phyloP scores from a whole-genome alignment of 2,888 invertebrate species.

The Icerya purchasi region DNA sequence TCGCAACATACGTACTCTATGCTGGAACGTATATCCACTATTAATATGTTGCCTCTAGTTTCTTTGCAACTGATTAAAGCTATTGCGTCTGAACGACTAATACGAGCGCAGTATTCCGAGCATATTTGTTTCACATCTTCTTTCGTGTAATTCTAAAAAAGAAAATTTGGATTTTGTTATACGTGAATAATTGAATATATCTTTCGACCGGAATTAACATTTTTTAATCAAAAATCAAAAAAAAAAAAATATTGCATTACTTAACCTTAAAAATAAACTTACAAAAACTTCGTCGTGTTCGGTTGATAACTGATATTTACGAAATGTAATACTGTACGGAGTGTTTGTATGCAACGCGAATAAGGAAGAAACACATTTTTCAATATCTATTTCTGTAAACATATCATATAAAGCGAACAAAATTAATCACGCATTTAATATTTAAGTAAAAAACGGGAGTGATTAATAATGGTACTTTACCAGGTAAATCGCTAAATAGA shows the following conservation, averaged over 20 bases:
- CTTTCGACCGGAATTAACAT: not conserved
- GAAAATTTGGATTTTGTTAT: not conserved
- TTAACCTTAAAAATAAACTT: not conserved
- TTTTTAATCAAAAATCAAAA: not conserved
- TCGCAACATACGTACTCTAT: conserved; percentile 36
- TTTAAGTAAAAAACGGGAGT: not conserved
- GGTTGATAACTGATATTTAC: conserved; percentile 42
- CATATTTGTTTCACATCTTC: conserved; percentile 31
- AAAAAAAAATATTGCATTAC: not conserved
- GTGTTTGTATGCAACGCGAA: conserved; percentile 64
- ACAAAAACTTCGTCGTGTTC: conserved; percentile 18
- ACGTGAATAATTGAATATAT: not conserved
- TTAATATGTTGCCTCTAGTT: conserved; percentile 30
- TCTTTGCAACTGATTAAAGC: conserved; percentile 36
- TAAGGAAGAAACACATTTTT: conserved; percentile 72
- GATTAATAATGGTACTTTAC: conserved; percentile 18
- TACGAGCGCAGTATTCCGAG: conserved; percentile 52
- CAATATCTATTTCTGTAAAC: conserved; percentile 64
- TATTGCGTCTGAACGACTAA: conserved; percentile 66
- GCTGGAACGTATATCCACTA: conserved; percentile 45
- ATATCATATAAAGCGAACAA: not conserved
- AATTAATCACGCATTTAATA: not conserved
- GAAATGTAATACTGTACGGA: conserved; percentile 67
- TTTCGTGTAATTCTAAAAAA: not conserved
- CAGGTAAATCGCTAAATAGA: conserved; percentile 90